Evolutionary conservation across 2,888 invertebrate species (phyloP).

Genomic region (Blastobasis adustella): DNA sequence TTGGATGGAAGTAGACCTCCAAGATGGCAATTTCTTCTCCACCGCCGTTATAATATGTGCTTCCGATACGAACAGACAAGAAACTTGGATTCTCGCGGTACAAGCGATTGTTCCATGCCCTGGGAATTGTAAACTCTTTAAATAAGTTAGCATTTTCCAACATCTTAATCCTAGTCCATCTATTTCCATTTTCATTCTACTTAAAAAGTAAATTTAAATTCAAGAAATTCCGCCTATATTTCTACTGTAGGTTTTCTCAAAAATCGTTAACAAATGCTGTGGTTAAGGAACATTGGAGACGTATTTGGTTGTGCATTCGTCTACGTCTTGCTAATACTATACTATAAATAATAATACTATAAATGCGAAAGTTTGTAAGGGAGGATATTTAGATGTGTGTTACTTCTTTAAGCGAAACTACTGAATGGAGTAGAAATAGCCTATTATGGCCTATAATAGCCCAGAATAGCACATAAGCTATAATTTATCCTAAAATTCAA

Average conservation of each 20-base stretch:
- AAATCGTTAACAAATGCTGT: not conserved
- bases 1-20: conserved; percentile 53
- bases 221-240: no score
- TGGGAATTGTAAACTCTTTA: conserved; percentile 12
- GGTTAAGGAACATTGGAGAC: not conserved
- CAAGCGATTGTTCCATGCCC: conserved; percentile 57
- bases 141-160: not conserved
- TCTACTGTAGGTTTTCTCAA: not conserved
- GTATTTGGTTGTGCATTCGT: not conserved
- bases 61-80: conserved; percentile 48
- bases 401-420: no score
- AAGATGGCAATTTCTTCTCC: conserved; percentile 43
- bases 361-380: not conserved
- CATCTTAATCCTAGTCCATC: not conserved
- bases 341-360: not conserved
- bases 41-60: conserved; percentile 36
- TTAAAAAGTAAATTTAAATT: no score
- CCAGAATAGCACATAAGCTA: no score
- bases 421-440: no score
- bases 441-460: no score
- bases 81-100: conserved; percentile 56
- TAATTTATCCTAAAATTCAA: no score
- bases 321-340: not conserved
- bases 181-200: no score
- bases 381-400: no score